Conservation (phyloP, 2,113 vertebrate genomes). For the Turnix velox region DNA sequence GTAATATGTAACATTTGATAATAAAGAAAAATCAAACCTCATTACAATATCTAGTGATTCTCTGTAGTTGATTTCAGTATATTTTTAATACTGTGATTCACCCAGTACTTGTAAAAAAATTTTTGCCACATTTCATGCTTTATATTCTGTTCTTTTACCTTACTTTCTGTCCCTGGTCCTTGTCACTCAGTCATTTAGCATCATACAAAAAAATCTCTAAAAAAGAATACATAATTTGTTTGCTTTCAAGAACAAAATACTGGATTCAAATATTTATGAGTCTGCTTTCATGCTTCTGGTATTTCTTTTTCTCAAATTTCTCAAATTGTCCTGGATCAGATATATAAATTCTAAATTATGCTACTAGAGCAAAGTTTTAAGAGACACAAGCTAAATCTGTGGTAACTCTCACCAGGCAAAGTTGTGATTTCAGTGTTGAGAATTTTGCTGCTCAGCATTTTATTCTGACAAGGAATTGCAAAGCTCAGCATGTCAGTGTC, state of each 20-base stretch:
- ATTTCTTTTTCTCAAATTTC: background rate
- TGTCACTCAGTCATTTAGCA: background rate
- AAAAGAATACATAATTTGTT: background rate
- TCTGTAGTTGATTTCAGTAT: background rate
- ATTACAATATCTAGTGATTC: background rate
- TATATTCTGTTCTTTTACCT: background rate
- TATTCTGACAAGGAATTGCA: background rate
- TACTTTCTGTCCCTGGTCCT: background rate
- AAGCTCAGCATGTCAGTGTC: background rate
- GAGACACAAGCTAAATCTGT: background rate
- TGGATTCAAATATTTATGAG: background rate
- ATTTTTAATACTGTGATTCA: background rate
- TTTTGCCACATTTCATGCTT: background rate
- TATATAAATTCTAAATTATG: fast-evolving
- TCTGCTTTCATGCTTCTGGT: background rate
- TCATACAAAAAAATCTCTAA: background rate
- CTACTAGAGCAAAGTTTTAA: too few species aligned
- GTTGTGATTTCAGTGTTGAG: background rate
- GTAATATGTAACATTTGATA: background rate
- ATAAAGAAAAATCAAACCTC: background rate
- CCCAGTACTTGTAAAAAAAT: background rate
- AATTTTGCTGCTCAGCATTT: background rate
- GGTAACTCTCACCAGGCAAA: background rate
- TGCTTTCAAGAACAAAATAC: background rate
- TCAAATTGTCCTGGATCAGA: background rate